Evolutionary conservation across 1,140 invertebrate species (phyloP).

Genomic region (Dendroctonus ponderosae): DNA sequence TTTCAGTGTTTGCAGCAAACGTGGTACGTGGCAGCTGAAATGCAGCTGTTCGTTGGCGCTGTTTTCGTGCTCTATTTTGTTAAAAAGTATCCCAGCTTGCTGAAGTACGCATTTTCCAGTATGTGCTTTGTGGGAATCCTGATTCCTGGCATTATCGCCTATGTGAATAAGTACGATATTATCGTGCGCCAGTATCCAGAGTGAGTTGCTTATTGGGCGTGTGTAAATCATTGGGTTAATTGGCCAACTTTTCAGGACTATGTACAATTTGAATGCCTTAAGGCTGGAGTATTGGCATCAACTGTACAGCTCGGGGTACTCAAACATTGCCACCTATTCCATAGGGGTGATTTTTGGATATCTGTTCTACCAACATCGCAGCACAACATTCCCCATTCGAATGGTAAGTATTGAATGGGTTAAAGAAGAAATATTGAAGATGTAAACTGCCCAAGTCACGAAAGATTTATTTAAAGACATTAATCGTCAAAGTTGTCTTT

Average conservation of each 20-base stretch:
- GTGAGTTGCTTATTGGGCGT: constrained; percentile 30
- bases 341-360: constrained; percentile 41
- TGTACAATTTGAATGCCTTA: constrained; percentile 26
- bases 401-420: constrained; percentile 18
- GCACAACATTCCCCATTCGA: constrained; percentile 17
- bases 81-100: constrained; percentile 25
- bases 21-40: constrained; percentile 53
- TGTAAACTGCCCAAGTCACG: too few relatives aligned
- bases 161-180: constrained; percentile 39
- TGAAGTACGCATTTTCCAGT: constrained; percentile 34
- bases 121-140: constrained; percentile 32
- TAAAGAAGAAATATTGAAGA: too few relatives aligned
- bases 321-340: constrained; percentile 37
- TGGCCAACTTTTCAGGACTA: constrained; percentile 23
- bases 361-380: constrained; percentile 31
- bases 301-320: constrained; percentile 34
- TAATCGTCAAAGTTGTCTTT: too few relatives aligned
- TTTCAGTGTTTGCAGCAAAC: constrained; percentile 50
- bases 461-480: too few relatives aligned
- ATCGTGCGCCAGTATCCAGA: constrained; percentile 40
- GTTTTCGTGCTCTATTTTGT: constrained; percentile 43
- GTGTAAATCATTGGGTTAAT: constrained; percentile 15
- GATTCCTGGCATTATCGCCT: constrained; percentile 31
- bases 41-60: constrained; percentile 49
- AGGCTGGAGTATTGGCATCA: constrained; percentile 25